Conservation (phyloP, 2,113 vertebrate species). For the Martes martes region DNA sequence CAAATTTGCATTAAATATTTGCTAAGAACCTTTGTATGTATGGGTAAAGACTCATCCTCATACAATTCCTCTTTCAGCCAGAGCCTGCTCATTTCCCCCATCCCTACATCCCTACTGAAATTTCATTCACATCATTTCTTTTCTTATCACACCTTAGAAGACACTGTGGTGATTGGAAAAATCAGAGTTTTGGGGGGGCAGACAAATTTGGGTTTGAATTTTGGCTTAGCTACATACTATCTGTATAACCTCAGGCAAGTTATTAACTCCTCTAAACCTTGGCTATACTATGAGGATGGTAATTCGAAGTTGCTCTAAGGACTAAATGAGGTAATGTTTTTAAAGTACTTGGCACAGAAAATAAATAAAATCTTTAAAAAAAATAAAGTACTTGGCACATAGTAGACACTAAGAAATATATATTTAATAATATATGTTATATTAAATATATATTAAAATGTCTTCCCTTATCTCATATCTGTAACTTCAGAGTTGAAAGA, state of each 20-base stretch:
- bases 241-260: neutral
- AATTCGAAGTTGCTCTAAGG: neutral
- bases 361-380: too few relatives aligned
- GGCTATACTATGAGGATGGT: neutral
- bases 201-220: slow-evolving; percentile 5
- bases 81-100: neutral
- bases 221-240: neutral
- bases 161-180: neutral
- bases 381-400: neutral
- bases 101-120: neutral
- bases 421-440: neutral
- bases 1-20: neutral
- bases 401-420: neutral
- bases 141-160: neutral
- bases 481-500: neutral
- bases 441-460: neutral
- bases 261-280: neutral
- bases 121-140: slow-evolving; percentile 18
- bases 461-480: neutral
- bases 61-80: neutral
- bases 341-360: neutral
- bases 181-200: neutral
- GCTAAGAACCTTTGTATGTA: neutral
- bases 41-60: neutral
- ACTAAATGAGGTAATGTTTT: neutral